Conservation (phyloP, 1,140 invertebrate species). For the Venturia canescens region DNA sequence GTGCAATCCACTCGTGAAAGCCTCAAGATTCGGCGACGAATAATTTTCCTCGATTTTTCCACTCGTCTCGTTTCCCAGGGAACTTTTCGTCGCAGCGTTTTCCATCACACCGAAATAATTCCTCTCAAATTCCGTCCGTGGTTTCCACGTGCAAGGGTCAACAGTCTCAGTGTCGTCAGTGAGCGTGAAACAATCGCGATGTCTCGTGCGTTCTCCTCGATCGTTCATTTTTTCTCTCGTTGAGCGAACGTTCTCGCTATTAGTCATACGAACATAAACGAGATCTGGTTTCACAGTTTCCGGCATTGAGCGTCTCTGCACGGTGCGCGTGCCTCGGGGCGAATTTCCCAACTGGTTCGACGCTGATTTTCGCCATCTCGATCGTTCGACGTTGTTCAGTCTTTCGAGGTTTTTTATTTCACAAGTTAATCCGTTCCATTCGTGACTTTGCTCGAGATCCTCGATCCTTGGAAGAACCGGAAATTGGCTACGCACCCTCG, state of each 20-base stretch:
- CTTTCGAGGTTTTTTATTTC: slow-evolving; percentile 66
- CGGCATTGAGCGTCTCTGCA: slow-evolving; percentile 65
- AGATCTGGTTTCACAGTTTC: slow-evolving; percentile 66
- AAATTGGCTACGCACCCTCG: not conserved
- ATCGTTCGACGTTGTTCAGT: slow-evolving; percentile 42
- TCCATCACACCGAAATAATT: slow-evolving; percentile 63
- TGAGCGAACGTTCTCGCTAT: slow-evolving; percentile 33
- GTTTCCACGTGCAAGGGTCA: slow-evolving; percentile 61
- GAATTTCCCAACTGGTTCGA: slow-evolving; percentile 43
- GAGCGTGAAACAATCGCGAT: not conserved
- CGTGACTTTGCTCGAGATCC: slow-evolving; percentile 58
- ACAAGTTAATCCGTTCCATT: slow-evolving; percentile 60
- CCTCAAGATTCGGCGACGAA: not conserved
- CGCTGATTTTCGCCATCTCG: slow-evolving; percentile 43
- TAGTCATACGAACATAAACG: slow-evolving; percentile 55
- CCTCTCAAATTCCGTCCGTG: slow-evolving; percentile 69
- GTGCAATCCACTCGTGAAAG: not conserved
- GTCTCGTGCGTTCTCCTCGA: not conserved
- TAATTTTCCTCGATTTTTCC: slow-evolving; percentile 8
- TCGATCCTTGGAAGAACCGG: slow-evolving; percentile 55
- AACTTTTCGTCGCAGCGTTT: not conserved
- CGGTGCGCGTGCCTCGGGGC: slow-evolving; percentile 55
- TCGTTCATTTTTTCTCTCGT: slow-evolving; percentile 34
- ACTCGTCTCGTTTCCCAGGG: not conserved
- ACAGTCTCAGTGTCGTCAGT: not conserved